These are phyloP conservation scores for Nomada ferruginata DNA, from an alignment of 2,888 invertebrate genomes.

Conservation along the genomic window DNA sequence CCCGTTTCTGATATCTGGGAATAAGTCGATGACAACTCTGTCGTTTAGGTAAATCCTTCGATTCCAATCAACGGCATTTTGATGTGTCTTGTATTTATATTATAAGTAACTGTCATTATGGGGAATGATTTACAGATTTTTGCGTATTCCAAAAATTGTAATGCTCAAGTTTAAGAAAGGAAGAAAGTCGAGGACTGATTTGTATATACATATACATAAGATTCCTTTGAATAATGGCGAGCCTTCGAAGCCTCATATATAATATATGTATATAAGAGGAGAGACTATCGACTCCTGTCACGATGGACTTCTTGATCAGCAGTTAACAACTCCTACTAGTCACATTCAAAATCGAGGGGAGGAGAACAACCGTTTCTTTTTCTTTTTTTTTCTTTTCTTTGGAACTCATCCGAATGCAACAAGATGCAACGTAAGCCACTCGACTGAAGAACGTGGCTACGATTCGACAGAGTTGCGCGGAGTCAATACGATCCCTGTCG, in stretches of 20 bases:
- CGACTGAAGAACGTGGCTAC: conserved; percentile 69
- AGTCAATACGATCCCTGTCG: conserved; percentile 80
- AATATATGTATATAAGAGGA: not conserved
- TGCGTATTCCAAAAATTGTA: too few relatives aligned
- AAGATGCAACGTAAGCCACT: conserved; percentile 73
- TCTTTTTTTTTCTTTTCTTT: not conserved
- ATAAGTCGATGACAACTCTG: too few relatives aligned
- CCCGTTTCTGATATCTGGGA: too few relatives aligned
- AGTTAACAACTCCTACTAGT: conserved; percentile 30
- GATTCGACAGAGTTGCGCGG: conserved; percentile 73
- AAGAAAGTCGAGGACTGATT: too few relatives aligned
- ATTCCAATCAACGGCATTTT: too few relatives aligned
- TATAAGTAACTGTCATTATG: too few relatives aligned
- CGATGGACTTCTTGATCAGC: conserved; percentile 8
- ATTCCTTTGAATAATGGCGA: too few relatives aligned
- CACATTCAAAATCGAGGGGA: conserved; percentile 13
- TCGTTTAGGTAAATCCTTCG: too few relatives aligned
- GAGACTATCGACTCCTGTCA: not conserved
- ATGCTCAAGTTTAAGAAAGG: too few relatives aligned
- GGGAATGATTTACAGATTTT: too few relatives aligned
- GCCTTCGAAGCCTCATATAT: not conserved
- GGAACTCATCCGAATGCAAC: conserved; percentile 42
- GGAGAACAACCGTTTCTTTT: conserved; percentile 21
- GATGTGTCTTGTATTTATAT: too few relatives aligned
- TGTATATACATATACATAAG: too few relatives aligned